Evolutionary conservation across 2,113 vertebrate genomes (phyloP).

Genomic region (Penelope pileata): DNA sequence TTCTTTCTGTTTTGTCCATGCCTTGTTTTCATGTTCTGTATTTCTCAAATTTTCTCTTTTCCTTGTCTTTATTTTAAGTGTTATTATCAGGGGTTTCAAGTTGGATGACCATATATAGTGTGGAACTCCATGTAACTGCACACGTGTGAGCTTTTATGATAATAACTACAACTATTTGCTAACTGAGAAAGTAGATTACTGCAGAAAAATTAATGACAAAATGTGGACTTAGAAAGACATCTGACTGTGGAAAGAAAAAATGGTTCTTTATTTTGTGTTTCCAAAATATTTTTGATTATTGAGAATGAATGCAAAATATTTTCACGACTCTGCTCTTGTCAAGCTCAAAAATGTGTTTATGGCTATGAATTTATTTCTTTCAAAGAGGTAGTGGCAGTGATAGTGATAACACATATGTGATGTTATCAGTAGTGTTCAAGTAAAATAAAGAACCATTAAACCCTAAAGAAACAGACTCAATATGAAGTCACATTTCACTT

Average conservation of each 20-base stretch:
- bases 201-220: background rate
- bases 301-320: background rate
- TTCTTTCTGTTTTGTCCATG: background rate
- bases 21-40: background rate
- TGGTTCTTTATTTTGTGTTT: background rate
- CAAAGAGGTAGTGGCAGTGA: background rate
- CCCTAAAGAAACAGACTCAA: background rate
- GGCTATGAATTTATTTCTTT: background rate
- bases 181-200: background rate
- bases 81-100: background rate
- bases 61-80: background rate
- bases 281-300: background rate
- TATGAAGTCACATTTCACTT: background rate
- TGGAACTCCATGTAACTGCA: background rate
- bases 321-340: background rate
- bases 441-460: background rate
- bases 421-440: background rate
- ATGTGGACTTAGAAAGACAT: background rate
- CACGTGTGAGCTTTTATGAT: background rate
- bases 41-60: background rate
- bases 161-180: background rate
- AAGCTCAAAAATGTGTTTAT: background rate
- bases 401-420: background rate
- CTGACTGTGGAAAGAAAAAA: background rate
- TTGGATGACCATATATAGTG: background rate